phyloP scores from a whole-genome alignment of 2,113 vertebrate species.

The Bambusicola thoracicus region DNA sequence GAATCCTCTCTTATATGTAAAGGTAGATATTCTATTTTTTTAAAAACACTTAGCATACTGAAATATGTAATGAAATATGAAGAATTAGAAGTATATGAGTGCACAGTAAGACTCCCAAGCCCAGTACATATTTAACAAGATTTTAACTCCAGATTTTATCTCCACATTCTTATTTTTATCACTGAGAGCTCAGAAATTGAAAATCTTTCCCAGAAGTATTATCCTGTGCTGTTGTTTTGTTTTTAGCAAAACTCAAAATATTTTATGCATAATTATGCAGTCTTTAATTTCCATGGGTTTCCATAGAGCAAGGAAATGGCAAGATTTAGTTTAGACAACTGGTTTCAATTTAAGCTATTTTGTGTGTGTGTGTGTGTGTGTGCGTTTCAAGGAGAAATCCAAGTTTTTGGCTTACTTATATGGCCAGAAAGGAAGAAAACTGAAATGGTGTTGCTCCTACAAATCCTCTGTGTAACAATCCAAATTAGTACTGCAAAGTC shows the following conservation, averaged over 20 bases:
- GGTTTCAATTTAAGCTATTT: constrained; percentile 47
- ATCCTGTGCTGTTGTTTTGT: neutral
- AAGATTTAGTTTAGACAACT: constrained; percentile 4
- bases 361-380: neutral
- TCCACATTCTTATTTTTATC: neutral
- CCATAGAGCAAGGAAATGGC: constrained; percentile 8
- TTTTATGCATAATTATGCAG: neutral
- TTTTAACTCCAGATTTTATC: neutral
- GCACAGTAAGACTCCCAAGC: neutral
- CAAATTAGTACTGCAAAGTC: constrained; percentile 59
- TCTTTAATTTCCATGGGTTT: neutral
- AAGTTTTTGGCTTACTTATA: constrained; percentile 1
- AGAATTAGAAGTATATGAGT: neutral
- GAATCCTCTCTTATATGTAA: neutral
- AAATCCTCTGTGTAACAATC: constrained; percentile 41
- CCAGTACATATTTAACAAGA: neutral
- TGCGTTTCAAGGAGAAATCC: constrained; percentile 37
- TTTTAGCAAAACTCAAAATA: neutral
- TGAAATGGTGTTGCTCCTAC: neutral
- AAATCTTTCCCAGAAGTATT: neutral
- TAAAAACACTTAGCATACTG: neutral
- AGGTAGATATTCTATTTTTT: neutral
- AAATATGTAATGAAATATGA: neutral
- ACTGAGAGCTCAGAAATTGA: neutral
- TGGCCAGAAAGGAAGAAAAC: constrained; percentile 27